Evolutionary conservation across 2,797 vertebrate genomes (phyloP), one percentile per base, ranked within the genome.

Genomic region (Smutsia gigantea): DNA sequence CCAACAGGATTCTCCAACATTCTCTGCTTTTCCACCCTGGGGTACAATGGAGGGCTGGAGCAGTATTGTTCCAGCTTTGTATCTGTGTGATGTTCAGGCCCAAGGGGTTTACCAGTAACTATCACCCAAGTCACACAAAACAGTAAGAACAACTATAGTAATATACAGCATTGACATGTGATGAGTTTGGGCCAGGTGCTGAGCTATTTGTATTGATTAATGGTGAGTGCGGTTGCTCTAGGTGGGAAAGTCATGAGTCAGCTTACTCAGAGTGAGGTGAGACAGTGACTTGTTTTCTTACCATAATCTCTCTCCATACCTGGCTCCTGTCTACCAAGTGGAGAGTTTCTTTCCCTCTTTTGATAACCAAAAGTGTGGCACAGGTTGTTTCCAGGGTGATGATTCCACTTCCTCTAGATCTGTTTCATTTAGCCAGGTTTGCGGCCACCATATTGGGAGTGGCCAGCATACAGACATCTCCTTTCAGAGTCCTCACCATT

Each of bases 1-100:
- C 71, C 17, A 1, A 15, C 0, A 17, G 59, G 29, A 12, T 17
- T 49, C 37, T n/a, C 51, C 23, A 18, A 1, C 15, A 4, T 11
- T 31, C 23, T 25, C 12, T 0, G 0, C 13, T 7, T n/a, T n/a
- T 75, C 81, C 37, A 21, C 31, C 3, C 23, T 11, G 21, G 4
- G 59, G 29, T 4, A 34, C 79, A 1, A 4, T 21, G 1, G 15
- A 23, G 4, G n/a, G 55, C 5, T 1, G 49, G 42, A n/a, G 12
- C 0, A 0, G n/a, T 53, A 4, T 14, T 42, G 29, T 18, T 14
- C 4, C 92, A 81, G 42, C 11, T 10, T 7, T 37, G 18, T 15
- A 39, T 39, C 31, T 59, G 83, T 53, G 23, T 29, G 55, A 34
- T 17, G 29, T 15, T 42, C n/a, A 34, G 4, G 11, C 42, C 75